Evolutionary conservation across 2,113 vertebrate genomes (phyloP), one percentile per base, ranked within the genome.

Genomic region (Clinocottus analis): DNA sequence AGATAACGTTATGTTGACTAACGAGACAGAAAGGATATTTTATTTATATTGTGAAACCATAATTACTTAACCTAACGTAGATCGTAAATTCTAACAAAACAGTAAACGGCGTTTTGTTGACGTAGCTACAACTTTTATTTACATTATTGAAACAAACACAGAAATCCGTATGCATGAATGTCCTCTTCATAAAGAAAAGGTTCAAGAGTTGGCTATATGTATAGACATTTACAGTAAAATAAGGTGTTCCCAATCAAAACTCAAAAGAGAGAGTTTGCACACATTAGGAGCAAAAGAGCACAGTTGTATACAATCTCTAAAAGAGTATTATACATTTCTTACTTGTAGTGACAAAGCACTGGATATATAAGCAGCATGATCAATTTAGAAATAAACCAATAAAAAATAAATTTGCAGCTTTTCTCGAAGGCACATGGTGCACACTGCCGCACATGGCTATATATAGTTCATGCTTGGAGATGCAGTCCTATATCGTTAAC

Each of bases 391-490:
- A 83, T 56, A 68, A 86, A 79, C 58, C 68, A 84, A 90, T 25
- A 80, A 80, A 84, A 87, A 75, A 79, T 72, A 0, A 75, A 51
- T 23, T 65, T 85, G 84, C 80, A 81, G 70, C 33, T 91, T 85
- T 68, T 90, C 72, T 84, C 87, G 87, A 95, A 95, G 94, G 95
- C 95, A 95, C 95, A 85, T 79, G 68, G 89, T 91, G 81, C 86
- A 87, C 78, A 91, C 72, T 81, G 88, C 85, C 80, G 85, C 62
- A 79, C 67, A 82, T 85, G 84, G 88, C 86, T 85, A 83, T 78
- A 51, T 65, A 55, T 65, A 79, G 76, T 70, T 80, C 75, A 85
- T 83, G 64, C 53, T 75, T 78, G 67, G 65, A 89, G 79, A 83
- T 80, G 61, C 53, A 75, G 75, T 85, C 59, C 17, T 87, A 84